Conservation (phyloP, 2,113 vertebrate species). For the Rhinoderma darwinii region DNA sequence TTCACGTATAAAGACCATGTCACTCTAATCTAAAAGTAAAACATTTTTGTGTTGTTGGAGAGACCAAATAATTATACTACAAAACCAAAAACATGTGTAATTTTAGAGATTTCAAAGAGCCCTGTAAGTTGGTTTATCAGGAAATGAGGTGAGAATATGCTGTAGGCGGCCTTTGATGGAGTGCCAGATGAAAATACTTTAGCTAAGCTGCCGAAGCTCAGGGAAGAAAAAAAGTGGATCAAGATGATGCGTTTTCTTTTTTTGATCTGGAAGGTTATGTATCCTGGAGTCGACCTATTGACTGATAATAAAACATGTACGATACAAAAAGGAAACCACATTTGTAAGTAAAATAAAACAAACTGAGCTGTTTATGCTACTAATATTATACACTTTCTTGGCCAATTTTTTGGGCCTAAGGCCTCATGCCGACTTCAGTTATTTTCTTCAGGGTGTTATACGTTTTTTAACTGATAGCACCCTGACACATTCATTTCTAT, state of each 20-base stretch:
- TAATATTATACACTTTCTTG: background rate
- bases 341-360: conserved; percentile 25
- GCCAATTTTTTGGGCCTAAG: too few species aligned
- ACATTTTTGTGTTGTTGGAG: conserved; percentile 8
- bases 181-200: conserved; percentile 41
- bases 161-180: conserved; percentile 44
- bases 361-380: background rate
- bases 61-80: conserved; percentile 26
- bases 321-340: background rate
- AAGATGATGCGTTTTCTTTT: conserved; percentile 28
- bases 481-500: too few species aligned
- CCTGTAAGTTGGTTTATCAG: conserved; percentile 37
- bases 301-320: conserved; percentile 20
- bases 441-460: too few species aligned
- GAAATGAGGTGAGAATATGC: conserved; percentile 52
- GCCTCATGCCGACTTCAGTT: too few species aligned
- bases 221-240: conserved; percentile 22
- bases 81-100: conserved; percentile 43
- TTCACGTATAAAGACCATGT: background rate
- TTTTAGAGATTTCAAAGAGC: conserved; percentile 26
- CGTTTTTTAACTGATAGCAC: too few species aligned
- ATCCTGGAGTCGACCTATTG: conserved; percentile 19
- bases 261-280: background rate
- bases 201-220: background rate
- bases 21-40: conserved; percentile 14